Conservation (phyloP, 2,888 invertebrate species). For the Drosophila hawaiiensis region DNA sequence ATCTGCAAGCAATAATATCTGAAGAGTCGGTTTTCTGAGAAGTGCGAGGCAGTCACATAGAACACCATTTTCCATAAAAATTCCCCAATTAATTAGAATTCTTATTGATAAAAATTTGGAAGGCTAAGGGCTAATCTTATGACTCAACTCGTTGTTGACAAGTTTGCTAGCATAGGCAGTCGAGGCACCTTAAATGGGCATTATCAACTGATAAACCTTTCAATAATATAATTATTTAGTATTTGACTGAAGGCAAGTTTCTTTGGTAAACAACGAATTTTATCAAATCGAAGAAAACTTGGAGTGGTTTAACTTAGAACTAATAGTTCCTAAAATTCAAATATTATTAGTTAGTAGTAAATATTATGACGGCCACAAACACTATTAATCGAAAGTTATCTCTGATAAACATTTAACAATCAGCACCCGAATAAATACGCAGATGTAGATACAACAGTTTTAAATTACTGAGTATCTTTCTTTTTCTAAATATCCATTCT, state of each 20-base stretch:
- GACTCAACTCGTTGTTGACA: slow-evolving; percentile 26
- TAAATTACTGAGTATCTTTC: not conserved
- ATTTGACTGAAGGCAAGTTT: not conserved
- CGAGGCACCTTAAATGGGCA: not conserved
- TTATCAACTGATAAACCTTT: slow-evolving; percentile 26
- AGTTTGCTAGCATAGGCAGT: slow-evolving; percentile 2
- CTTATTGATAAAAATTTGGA: not conserved
- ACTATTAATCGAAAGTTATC: not conserved
- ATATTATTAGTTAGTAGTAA: not conserved
- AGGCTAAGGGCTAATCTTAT: not conserved
- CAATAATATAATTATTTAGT: not conserved
- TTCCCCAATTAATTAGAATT: not conserved
- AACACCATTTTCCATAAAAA: not conserved
- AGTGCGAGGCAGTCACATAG: not conserved
- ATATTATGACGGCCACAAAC: not conserved
- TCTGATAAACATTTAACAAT: not conserved
- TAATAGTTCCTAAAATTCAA: not conserved
- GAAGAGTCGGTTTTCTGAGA: not conserved
- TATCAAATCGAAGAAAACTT: not conserved
- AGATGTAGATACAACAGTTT: not conserved
- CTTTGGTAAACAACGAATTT: not conserved
- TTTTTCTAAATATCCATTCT: not conserved
- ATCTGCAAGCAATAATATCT: not conserved
- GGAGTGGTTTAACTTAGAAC: not conserved
- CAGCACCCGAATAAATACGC: not conserved